Evolutionary conservation across 2,797 vertebrate genomes (phyloP), one percentile per base, ranked within the genome.

Genomic region (Acipenser ruthenus): DNA sequence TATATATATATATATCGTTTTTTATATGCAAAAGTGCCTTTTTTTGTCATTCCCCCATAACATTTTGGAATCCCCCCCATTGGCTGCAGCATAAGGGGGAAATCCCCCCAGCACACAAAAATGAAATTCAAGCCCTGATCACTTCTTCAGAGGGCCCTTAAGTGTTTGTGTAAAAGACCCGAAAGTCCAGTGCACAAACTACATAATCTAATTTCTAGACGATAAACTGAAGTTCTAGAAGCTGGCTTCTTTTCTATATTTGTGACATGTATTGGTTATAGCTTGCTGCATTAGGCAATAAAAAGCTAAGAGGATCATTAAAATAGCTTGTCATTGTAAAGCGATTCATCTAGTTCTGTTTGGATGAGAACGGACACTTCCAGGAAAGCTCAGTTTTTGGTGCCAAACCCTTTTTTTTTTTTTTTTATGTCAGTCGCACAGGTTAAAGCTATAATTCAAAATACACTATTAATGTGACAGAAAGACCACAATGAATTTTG

Each of bases 201-300:
- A 23, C 23, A 23, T 23, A 23, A 1, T 23, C 23, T 23, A 62
- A 62, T 62, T 7, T 62, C 60, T 62, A 48, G 60, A 62, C 23
- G 60, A 62, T 62, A 23, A 62, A 62, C 60, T 62, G 7, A 18
- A 62, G 60, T 62, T 18, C 60, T 23, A 18, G 13, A n/a, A 62
- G 60, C 60, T 62, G 60, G 60, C 60, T 23, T 23, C 23, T 23
- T 23, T 23, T 23, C 23, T 6, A 2, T 62, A 10, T 62, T 18
- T 62, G 37, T 15, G 7, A 62, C 60, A 62, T 62, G 18, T 62
- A 62, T 18, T 62, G 15, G 60, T 23, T 23, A 18, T 48, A 62
- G 15, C 60, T 62, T 62, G 18, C n/a, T 58, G 12, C 55, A 12
- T 7, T 58, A 12, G 55, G 55, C 55, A 58, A n/a, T 58, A 58